Conservation (phyloP, 2,888 invertebrate genomes). For the Clivina fossor region DNA sequence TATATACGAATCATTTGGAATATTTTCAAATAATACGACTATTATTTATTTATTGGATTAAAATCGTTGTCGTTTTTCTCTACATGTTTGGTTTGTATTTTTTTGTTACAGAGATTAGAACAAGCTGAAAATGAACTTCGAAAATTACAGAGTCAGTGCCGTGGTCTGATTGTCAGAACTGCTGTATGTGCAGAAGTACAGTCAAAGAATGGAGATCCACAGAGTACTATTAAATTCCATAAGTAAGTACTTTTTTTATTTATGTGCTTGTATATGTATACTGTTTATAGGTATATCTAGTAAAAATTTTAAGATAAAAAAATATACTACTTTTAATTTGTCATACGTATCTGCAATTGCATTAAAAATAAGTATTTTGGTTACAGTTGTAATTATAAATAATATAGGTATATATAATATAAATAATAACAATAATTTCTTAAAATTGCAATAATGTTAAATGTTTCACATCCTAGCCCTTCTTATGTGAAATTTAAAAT, state of each 20-base stretch:
- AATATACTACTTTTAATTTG: too few species aligned
- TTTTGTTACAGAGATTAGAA: constrained; percentile 61
- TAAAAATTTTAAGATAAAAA: too few species aligned
- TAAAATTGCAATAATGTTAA: too few species aligned
- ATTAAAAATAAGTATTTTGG: too few species aligned
- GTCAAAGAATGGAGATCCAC: background rate
- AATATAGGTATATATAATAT: constrained; percentile 8
- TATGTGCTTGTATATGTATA: background rate
- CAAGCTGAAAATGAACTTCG: constrained; percentile 72
- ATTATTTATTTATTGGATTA: too few species aligned
- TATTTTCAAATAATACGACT: too few species aligned
- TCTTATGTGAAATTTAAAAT: too few species aligned
- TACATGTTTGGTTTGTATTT: constrained; percentile 14
- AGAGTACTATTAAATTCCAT: constrained; percentile 36
- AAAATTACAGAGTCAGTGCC: constrained; percentile 68
- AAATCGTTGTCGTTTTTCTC: too few species aligned
- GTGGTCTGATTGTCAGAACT: constrained; percentile 63
- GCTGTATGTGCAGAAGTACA: constrained; percentile 54
- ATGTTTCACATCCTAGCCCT: too few species aligned
- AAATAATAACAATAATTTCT: too few species aligned
- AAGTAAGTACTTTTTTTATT: constrained; percentile 42
- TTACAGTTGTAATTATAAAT: constrained; percentile 1
- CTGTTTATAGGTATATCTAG: background rate
- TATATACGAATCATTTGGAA: too few species aligned
- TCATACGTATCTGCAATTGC: too few species aligned